Percentiles rank a stretch among this genome's conserved stretches.
Evolutionary conservation across 2,797 vertebrate species (phyloP).

Genomic region (Anableps anableps): DNA sequence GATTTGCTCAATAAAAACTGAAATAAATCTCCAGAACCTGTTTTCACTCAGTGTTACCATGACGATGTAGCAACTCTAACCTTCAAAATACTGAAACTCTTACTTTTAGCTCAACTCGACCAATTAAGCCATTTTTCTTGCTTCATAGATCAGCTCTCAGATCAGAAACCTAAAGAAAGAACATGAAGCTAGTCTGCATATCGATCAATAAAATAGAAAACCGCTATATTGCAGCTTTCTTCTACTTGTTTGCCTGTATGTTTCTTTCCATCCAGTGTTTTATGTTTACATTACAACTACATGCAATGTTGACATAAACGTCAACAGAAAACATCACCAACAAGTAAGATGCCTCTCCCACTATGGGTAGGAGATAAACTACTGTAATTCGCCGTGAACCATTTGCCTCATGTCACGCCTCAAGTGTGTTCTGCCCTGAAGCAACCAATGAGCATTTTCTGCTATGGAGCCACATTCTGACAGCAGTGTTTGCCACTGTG

Average conservation of each 20-base stretch:
- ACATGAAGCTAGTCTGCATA: background rate
- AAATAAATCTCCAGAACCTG: background rate
- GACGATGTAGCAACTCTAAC: background rate
- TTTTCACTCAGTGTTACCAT: background rate
- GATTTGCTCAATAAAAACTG: background rate
- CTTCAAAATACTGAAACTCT: background rate
- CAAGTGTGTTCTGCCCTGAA: background rate
- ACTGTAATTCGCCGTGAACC: too few relatives aligned
- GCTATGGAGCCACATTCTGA: background rate
- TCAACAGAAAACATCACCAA: background rate
- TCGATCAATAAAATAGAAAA: background rate
- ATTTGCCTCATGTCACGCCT: background rate
- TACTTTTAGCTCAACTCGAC: too few relatives aligned
- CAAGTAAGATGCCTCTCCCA: background rate
- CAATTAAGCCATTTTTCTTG: background rate
- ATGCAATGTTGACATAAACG: background rate
- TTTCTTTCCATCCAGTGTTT: background rate
- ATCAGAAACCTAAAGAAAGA: background rate
- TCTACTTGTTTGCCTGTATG: background rate
- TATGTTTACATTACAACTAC: background rate
- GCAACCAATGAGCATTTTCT: background rate
- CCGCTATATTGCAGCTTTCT: background rate
- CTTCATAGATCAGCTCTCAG: background rate
- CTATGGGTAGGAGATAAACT: background rate
- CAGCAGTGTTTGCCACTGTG: background rate